phyloP scores from a whole-genome alignment of 2,888 invertebrate species.

The Cephus pygmeus region DNA sequence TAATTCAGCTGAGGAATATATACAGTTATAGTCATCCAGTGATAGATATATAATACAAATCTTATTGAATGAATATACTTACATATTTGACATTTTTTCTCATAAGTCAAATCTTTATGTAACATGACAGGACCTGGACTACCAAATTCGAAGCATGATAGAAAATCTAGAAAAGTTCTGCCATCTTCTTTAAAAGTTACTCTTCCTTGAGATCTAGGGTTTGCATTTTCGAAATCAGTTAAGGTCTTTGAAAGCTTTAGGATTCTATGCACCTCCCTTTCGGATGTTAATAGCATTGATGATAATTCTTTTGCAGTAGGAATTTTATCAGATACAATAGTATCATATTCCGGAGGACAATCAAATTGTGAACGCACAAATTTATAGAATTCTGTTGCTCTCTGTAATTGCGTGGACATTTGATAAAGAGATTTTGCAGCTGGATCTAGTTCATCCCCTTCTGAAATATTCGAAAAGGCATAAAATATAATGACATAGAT shows the following conservation, averaged over 20 bases:
- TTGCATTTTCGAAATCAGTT: conserved; percentile 36
- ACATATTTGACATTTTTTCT: conserved; percentile 62
- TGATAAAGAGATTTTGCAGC: conserved; percentile 46
- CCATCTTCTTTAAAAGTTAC: conserved; percentile 61
- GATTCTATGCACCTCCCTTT: conserved; percentile 61
- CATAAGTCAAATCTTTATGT: conserved; percentile 61
- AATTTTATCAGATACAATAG: conserved; percentile 41
- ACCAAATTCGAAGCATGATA: conserved; percentile 62
- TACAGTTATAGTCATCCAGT: neutral
- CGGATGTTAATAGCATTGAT: conserved; percentile 52
- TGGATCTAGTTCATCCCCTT: conserved; percentile 48
- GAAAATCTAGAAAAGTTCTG: conserved; percentile 55
- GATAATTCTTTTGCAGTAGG: conserved; percentile 44
- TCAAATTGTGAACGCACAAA: conserved; percentile 49
- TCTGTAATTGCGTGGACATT: conserved; percentile 47
- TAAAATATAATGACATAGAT: neutral
- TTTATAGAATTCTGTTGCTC: conserved; percentile 54
- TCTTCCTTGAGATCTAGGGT: conserved; percentile 39
- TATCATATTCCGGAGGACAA: conserved; percentile 51
- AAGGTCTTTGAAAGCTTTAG: conserved; percentile 56
- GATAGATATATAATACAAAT: neutral
- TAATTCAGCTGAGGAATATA: conserved; percentile 53
- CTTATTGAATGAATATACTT: conserved; percentile 28
- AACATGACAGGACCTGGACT: conserved; percentile 57
- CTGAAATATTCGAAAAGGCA: conserved; percentile 30